Evolutionary conservation across 1,140 invertebrate species (phyloP).

Genomic region (Trichomalopsis sarcophagae): DNA sequence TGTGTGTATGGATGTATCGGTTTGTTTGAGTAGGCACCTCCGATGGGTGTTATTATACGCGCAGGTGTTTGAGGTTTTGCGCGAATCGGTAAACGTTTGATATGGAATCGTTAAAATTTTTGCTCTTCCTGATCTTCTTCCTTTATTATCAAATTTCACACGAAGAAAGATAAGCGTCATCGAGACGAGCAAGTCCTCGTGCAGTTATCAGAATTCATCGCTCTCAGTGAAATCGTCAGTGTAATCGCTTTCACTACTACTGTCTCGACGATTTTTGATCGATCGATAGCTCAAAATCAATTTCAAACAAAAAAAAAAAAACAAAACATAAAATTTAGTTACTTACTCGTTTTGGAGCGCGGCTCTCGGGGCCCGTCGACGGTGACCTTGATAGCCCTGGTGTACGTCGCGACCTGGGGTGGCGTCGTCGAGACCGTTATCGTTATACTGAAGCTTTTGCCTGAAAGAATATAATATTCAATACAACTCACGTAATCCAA

Average conservation of each 20-base stretch:
- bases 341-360: slow-evolving; percentile 97
- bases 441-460: slow-evolving; percentile 97
- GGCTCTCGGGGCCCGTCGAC: slow-evolving; percentile 98
- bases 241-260: neutral
- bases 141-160: no score
- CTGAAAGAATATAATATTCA: slow-evolving; percentile 77
- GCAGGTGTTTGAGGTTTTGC: neutral
- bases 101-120: no score
- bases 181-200: no score
- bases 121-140: no score
- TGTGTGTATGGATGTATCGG: neutral
- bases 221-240: neutral
- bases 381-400: slow-evolving; percentile 98
- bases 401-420: slow-evolving; percentile 95
- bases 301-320: neutral
- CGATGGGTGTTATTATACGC: neutral
- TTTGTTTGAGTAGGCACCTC: neutral
- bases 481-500: neutral
- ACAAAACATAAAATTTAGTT: slow-evolving; percentile 14
- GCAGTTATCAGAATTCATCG: no score
- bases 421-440: slow-evolving; percentile 94
- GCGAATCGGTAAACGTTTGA: neutral
- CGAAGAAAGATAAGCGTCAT: no score
- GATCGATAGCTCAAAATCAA: neutral
- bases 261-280: neutral